phyloP scores from a whole-genome alignment of 2,113 vertebrate species.

The Euleptes europaea region DNA sequence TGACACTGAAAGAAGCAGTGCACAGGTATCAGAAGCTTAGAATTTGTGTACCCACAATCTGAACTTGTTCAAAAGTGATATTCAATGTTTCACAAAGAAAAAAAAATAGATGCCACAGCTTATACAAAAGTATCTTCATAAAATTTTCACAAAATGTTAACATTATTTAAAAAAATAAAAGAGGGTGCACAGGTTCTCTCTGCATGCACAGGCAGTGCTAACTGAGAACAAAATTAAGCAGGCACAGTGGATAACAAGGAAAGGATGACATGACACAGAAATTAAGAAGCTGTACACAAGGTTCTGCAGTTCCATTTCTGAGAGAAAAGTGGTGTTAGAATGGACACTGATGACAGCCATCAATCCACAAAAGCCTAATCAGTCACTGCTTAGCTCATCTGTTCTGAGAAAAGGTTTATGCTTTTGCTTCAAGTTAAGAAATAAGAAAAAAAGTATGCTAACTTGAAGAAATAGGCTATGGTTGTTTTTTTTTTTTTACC shows the following conservation, averaged over 20 bases:
- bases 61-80: conserved; percentile 83
- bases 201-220: conserved; percentile 91
- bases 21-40: conserved; percentile 73
- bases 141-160: conserved; percentile 94
- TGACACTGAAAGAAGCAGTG: conserved; percentile 72
- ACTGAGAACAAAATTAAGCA: conserved; percentile 88
- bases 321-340: conserved; percentile 70
- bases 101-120: conserved; percentile 86
- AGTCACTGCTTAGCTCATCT: conserved; percentile 74
- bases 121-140: conserved; percentile 88
- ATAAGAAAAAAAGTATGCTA: conserved; percentile 57
- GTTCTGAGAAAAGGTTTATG: conserved; percentile 61
- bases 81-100: conserved; percentile 81
- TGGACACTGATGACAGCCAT: conserved; percentile 59
- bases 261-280: conserved; percentile 65
- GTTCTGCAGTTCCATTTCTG: conserved; percentile 65
- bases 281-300: conserved; percentile 73
- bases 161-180: conserved; percentile 90
- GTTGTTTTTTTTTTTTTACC: too few species aligned
- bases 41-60: conserved; percentile 72
- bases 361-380: conserved; percentile 69
- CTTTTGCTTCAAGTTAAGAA: conserved; percentile 57
- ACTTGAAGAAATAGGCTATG: conserved; percentile 56
- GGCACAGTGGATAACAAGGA: conserved; percentile 83
- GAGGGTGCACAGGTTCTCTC: conserved; percentile 89